Conservation (phyloP, 2,888 invertebrate species). For the Petrolisthes manimaculis region DNA sequence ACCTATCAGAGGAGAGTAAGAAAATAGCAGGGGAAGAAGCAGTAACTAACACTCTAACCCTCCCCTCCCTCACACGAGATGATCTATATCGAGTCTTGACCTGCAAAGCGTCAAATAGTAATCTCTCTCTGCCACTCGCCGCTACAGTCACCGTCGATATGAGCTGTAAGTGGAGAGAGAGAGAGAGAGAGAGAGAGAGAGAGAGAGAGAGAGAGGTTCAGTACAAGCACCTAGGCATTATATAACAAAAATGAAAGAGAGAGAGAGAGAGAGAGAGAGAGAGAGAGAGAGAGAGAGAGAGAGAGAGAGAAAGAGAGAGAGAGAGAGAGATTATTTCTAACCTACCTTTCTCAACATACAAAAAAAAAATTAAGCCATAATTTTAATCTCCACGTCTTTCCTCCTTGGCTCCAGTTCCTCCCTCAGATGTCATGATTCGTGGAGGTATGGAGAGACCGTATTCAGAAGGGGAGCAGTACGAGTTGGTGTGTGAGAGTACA, state of each 20-base stretch:
- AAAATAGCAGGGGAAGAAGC: slow-evolving; percentile 66
- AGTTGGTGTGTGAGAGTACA: slow-evolving; percentile 41
- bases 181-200: too few relatives aligned
- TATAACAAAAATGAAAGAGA: too few relatives aligned
- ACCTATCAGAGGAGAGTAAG: slow-evolving; percentile 68
- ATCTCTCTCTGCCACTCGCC: slow-evolving; percentile 82
- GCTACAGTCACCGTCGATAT: slow-evolving; percentile 89
- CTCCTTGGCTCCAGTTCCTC: slow-evolving; percentile 26
- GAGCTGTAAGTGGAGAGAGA: slow-evolving; percentile 85
- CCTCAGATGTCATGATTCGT: slow-evolving; percentile 34
- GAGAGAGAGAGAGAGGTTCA: too few relatives aligned
- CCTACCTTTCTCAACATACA: neutral
- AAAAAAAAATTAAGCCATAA: neutral
- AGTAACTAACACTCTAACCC: slow-evolving; percentile 69
- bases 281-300: neutral
- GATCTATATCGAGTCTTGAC: slow-evolving; percentile 87
- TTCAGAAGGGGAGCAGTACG: slow-evolving; percentile 36
- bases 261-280: neutral
- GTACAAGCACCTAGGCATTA: too few relatives aligned
- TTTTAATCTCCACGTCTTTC: neutral
- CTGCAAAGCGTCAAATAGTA: slow-evolving; percentile 87
- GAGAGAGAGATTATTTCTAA: neutral
- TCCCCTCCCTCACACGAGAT: slow-evolving; percentile 77
- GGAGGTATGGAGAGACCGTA: slow-evolving; percentile 8
- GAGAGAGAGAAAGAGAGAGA: neutral